Conservation (phyloP, 2,113 vertebrate genomes). For the Marmota monax region DNA sequence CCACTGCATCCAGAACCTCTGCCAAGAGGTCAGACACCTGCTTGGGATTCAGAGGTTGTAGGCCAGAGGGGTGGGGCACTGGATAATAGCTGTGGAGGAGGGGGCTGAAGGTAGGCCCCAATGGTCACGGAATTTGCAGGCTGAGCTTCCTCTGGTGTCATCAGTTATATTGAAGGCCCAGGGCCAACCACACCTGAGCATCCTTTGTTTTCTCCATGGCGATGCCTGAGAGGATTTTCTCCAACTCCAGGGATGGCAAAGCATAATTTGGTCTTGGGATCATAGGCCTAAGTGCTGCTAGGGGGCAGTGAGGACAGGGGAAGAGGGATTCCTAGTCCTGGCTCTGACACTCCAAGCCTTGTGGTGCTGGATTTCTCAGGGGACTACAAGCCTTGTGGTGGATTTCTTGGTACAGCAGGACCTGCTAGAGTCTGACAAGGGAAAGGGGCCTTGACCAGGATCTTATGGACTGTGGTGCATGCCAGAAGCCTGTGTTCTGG, state of each 20-base stretch:
- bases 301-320: neutral
- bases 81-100: neutral
- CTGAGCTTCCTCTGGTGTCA: neutral
- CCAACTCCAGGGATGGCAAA: neutral
- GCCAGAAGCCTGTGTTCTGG: neutral
- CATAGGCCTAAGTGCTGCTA: neutral
- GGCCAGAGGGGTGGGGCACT: neutral
- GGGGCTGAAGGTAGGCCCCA: neutral
- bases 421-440: neutral
- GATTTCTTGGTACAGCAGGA: neutral
- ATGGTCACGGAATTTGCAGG: neutral
- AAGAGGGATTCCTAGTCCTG: neutral
- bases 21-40: neutral
- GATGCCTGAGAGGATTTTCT: neutral
- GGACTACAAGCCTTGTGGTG: neutral
- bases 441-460: neutral
- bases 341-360: neutral
- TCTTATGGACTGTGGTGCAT: neutral
- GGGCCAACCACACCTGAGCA: neutral
- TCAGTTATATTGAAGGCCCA: neutral
- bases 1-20: neutral
- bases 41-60: neutral
- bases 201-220: neutral
- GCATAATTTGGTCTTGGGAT: neutral
- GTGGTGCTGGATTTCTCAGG: too few species aligned